Conservation (phyloP, 2,888 invertebrate genomes). For the Hyalella azteca region DNA sequence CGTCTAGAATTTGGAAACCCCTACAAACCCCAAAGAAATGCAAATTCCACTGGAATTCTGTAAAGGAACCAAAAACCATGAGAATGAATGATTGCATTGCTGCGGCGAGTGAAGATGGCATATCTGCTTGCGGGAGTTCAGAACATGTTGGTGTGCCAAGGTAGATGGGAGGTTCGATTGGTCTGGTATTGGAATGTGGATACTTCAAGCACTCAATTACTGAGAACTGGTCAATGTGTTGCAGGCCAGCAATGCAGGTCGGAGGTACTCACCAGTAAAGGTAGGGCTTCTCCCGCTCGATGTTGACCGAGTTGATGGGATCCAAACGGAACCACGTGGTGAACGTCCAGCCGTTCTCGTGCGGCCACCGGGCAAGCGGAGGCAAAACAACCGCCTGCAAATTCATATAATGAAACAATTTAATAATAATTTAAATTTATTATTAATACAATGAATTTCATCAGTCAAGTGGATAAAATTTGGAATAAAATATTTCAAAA, state of each 20-base stretch:
- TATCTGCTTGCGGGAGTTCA: too few relatives aligned
- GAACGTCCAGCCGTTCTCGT: slow-evolving; percentile 99
- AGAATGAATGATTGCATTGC: too few relatives aligned
- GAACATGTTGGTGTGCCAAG: background rate
- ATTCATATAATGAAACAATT: too few relatives aligned
- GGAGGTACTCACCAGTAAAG: slow-evolving; percentile 70
- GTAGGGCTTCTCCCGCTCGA: slow-evolving; percentile 98
- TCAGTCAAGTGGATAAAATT: too few relatives aligned
- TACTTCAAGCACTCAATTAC: slow-evolving; percentile 33
- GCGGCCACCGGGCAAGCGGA: slow-evolving; percentile 97
- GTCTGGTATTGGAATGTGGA: slow-evolving; percentile 20
- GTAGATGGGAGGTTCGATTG: background rate
- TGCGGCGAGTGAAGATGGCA: too few relatives aligned
- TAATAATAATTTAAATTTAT: too few relatives aligned
- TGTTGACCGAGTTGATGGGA: slow-evolving; percentile 97
- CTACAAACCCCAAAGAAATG: too few relatives aligned
- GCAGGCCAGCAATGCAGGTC: slow-evolving; percentile 5
- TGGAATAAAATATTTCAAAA: too few relatives aligned
- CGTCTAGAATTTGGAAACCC: too few relatives aligned
- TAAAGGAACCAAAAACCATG: too few relatives aligned
- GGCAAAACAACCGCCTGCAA: slow-evolving; percentile 92
- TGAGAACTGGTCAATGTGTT: slow-evolving; percentile 26
- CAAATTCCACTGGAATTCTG: too few relatives aligned
- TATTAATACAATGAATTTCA: too few relatives aligned
- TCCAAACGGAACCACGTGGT: slow-evolving; percentile 99